phyloP scores from a whole-genome alignment of 2,888 invertebrate genomes.

The Xanthorhoe spadicearia region DNA sequence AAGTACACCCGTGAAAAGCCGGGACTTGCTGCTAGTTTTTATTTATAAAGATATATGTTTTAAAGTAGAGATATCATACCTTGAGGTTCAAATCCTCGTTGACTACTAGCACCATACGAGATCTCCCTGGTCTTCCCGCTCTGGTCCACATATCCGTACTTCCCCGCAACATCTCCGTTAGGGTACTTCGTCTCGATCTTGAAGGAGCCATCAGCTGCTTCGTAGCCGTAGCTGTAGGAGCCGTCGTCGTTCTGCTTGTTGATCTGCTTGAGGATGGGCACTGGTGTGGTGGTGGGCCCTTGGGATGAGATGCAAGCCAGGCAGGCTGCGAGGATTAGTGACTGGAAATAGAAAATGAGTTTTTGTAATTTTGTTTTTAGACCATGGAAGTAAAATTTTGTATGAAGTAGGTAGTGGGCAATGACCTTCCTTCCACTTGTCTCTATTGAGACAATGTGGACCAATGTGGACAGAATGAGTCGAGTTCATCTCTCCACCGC shows the following conservation, averaged over 20 bases:
- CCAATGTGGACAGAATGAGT: no score
- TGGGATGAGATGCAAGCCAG: conserved; percentile 60
- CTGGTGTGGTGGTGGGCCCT: conserved; percentile 88
- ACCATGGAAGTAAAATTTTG: no score
- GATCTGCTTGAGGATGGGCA: conserved; percentile 92
- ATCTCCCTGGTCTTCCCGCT: conserved; percentile 90
- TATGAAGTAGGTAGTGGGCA: no score
- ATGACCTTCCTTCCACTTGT: no score
- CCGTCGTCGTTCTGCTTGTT: conserved; percentile 94
- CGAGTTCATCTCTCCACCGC: no score
- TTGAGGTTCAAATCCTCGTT: conserved; percentile 92
- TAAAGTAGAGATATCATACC: conserved; percentile 52
- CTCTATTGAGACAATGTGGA: no score
- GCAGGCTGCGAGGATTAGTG: conserved; percentile 52
- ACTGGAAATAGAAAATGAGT: conserved; percentile 49
- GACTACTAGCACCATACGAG: conserved; percentile 93
- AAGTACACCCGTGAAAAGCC: no score
- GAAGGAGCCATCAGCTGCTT: conserved; percentile 93
- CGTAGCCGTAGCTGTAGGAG: conserved; percentile 95
- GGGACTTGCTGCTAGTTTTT: background rate
- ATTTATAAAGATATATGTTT: no score
- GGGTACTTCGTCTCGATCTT: conserved; percentile 95
- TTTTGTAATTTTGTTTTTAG: background rate
- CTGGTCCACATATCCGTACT: conserved; percentile 95
- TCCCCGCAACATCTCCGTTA: conserved; percentile 93